Evolutionary conservation across 1,140 invertebrate genomes (phyloP).

Genomic region (Leptinotarsa texana): DNA sequence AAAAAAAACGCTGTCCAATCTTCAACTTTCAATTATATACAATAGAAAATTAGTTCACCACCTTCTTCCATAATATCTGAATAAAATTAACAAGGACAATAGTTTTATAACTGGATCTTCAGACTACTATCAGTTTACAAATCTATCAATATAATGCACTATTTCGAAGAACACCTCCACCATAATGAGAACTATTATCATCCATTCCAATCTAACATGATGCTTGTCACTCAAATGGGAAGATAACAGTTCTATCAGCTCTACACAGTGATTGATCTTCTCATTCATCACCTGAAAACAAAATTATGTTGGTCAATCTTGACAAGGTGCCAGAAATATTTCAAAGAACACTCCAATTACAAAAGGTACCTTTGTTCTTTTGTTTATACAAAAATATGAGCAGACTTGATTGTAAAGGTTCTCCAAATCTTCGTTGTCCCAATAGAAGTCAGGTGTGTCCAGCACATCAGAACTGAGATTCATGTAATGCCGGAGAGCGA

Average conservation of each 20-base stretch:
- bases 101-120: too few species aligned
- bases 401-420: conserved; percentile 78
- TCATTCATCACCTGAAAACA: conserved; percentile 86
- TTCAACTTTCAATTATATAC: too few species aligned
- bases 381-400: conserved; percentile 80
- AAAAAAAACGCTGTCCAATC: too few species aligned
- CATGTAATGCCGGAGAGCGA: conserved; percentile 84
- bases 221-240: conserved; percentile 88
- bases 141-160: conserved; percentile 74
- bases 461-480: conserved; percentile 92
- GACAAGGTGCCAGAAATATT: neutral
- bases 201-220: conserved; percentile 90
- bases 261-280: conserved; percentile 89
- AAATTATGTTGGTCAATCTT: too few species aligned
- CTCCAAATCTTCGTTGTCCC: conserved; percentile 90
- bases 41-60: too few species aligned
- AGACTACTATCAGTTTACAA: conserved; percentile 35
- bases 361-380: conserved; percentile 73
- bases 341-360: neutral
- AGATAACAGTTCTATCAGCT: conserved; percentile 84
- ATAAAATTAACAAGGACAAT: too few species aligned
- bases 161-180: conserved; percentile 90
- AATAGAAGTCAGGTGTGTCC: conserved; percentile 96
- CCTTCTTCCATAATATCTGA: too few species aligned
- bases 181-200: conserved; percentile 95